Evolutionary conservation across 2,797 vertebrate species (phyloP).

Genomic region (Fundulus diaphanus): DNA sequence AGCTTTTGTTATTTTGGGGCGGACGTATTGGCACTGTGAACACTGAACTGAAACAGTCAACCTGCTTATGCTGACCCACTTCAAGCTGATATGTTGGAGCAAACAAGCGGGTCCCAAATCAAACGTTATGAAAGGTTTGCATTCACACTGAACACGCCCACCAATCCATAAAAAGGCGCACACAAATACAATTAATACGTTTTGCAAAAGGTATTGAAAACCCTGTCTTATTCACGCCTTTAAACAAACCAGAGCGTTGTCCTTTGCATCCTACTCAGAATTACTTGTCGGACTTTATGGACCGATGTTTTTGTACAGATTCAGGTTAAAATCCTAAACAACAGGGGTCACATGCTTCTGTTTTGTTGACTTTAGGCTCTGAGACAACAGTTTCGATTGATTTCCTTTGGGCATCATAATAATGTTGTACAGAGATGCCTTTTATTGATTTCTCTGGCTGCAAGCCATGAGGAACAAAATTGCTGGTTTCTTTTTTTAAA

Average conservation of each 20-base stretch:
- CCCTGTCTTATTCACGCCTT: background rate
- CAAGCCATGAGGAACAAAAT: background rate
- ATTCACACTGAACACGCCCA: conserved; percentile 17
- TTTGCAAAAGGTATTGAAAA: conserved; percentile 6
- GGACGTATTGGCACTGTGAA: conserved; percentile 55
- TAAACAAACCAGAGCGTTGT: background rate
- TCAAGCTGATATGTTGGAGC: conserved; percentile 52
- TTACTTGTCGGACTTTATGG: background rate
- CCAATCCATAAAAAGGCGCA: conserved; percentile 6
- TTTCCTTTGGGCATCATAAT: background rate
- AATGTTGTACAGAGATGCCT: background rate
- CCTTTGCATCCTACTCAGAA: background rate
- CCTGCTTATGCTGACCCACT: conserved; percentile 77
- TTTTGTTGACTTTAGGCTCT: conserved; percentile 1
- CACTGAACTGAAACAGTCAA: conserved; percentile 76
- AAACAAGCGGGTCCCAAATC: conserved; percentile 53
- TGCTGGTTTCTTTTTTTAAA: background rate
- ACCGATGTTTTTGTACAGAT: too few species aligned
- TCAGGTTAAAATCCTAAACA: conserved; percentile 2
- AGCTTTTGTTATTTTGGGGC: conserved; percentile 54
- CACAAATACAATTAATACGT: background rate
- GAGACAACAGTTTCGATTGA: conserved; percentile 4
- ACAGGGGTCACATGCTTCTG: background rate
- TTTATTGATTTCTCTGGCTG: conserved; percentile 6
- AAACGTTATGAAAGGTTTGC: conserved; percentile 45